Evolutionary conservation across 2,113 vertebrate species (phyloP).

Genomic region (Mungos mungo): DNA sequence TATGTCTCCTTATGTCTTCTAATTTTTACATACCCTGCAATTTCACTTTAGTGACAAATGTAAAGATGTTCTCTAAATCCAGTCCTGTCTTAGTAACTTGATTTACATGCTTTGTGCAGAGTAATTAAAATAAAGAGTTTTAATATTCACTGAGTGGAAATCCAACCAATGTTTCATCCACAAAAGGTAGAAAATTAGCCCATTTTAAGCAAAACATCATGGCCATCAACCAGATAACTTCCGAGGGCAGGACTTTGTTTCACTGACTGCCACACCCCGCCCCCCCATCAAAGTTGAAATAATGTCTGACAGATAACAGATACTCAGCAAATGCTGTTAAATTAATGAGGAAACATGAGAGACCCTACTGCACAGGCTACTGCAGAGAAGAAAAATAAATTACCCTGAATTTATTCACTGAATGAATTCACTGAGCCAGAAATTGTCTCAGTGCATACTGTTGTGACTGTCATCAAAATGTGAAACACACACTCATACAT

Average conservation of each 20-base stretch:
- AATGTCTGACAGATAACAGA: not conserved
- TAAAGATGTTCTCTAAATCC: not conserved
- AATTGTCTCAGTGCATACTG: not conserved
- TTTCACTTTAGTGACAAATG: not conserved
- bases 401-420: not conserved
- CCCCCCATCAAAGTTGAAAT: not conserved
- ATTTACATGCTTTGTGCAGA: not conserved
- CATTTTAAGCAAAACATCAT: not conserved
- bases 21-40: not conserved
- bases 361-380: not conserved
- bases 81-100: not conserved
- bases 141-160: not conserved
- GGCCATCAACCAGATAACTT: not conserved
- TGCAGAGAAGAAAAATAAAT: constrained; percentile 18
- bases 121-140: constrained; percentile 15
- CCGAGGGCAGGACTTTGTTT: not conserved
- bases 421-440: not conserved
- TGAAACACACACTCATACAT: not conserved
- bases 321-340: not conserved
- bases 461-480: not conserved
- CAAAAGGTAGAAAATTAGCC: not conserved
- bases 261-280: not conserved
- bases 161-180: not conserved
- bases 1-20: not conserved
- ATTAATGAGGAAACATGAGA: not conserved